Conservation (phyloP, 2,113 vertebrate species). For the Addax nasomaculatus region DNA sequence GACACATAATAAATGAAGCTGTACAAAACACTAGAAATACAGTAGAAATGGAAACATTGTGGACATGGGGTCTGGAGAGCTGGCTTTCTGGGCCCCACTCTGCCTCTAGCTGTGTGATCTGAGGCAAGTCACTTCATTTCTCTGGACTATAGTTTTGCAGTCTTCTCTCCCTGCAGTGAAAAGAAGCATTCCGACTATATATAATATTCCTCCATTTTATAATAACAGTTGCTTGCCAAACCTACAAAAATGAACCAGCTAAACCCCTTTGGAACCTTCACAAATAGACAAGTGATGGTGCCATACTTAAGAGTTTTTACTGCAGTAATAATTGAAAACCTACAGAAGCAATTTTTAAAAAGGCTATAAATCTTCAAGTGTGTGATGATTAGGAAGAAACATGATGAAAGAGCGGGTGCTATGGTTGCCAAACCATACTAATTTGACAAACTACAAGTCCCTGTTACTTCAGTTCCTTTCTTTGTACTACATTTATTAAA, state of each 20-base stretch:
- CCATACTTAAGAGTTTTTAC: not conserved
- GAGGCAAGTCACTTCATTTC: not conserved
- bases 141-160: not conserved
- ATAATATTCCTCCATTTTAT: not conserved
- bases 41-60: not conserved
- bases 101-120: not conserved
- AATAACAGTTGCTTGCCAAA: not conserved
- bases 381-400: not conserved
- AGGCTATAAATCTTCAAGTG: not conserved
- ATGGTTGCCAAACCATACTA: not conserved
- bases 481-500: not conserved
- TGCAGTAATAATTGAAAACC: not conserved
- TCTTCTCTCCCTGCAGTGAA: not conserved
- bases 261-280: not conserved
- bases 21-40: not conserved
- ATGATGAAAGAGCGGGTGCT: not conserved
- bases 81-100: not conserved
- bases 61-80: not conserved
- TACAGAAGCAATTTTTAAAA: not conserved
- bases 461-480: not conserved
- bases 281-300: not conserved
- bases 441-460: not conserved
- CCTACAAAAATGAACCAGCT: not conserved
- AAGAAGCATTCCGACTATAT: not conserved
- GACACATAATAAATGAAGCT: not conserved